These are phyloP conservation scores for Agapornis canus DNA, from an alignment of 2,797 vertebrate genomes.

Conservation along the genomic window DNA sequence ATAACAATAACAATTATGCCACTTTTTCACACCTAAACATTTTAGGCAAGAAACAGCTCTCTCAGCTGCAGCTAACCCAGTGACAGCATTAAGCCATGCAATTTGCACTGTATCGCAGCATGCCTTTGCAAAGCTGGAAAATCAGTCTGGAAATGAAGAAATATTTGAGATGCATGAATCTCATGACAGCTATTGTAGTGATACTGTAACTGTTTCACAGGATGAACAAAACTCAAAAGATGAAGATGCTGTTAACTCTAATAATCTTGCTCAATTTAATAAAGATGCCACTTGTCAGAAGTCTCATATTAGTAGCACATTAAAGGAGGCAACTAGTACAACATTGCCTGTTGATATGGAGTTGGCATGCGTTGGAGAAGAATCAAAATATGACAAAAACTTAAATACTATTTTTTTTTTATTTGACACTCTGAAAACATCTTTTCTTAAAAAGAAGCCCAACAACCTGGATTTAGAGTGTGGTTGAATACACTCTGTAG, in stretches of 20 bases:
- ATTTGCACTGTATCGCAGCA: not conserved
- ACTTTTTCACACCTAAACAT: slow-evolving; percentile 16
- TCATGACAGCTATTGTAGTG: slow-evolving; percentile 23
- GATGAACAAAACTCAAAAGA: slow-evolving; percentile 17
- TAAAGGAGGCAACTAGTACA: slow-evolving; percentile 11
- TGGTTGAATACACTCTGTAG: slow-evolving; percentile 18
- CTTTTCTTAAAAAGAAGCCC: slow-evolving; percentile 44
- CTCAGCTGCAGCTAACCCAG: not conserved
- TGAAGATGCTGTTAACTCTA: slow-evolving; percentile 27
- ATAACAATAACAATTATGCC: slow-evolving; percentile 77
- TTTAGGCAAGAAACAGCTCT: slow-evolving; percentile 32
- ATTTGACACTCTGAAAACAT: slow-evolving; percentile 41
- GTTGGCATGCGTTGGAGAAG: not conserved
- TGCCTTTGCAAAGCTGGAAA: slow-evolving; percentile 36
- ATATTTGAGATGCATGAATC: slow-evolving; percentile 40
- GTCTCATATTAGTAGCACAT: not conserved
- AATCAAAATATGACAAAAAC: slow-evolving; percentile 32
- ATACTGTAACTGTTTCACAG: not conserved
- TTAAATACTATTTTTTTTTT: slow-evolving; percentile 49
- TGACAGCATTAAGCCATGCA: slow-evolving; percentile 9
- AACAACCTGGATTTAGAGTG: not conserved
- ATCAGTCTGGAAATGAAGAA: slow-evolving; percentile 49
- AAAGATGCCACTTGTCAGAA: slow-evolving; percentile 1
- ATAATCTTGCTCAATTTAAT: not conserved
- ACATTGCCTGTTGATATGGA: not conserved